These are phyloP conservation scores for Rugalucina vietnamica DNA, from an alignment of 2,888 invertebrate species.

Conservation along the genomic window DNA sequence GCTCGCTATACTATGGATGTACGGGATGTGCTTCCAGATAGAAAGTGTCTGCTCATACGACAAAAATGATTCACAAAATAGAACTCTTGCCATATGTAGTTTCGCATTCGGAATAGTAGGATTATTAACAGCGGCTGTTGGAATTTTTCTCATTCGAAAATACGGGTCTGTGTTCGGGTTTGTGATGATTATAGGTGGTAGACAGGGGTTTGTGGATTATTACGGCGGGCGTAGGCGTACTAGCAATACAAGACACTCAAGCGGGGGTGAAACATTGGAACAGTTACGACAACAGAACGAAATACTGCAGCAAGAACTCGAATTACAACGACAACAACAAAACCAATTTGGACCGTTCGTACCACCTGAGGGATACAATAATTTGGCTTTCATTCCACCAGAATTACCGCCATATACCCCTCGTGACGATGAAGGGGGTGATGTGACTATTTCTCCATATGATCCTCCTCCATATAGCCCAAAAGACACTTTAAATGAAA, in stretches of 20 bases:
- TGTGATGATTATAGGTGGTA: background rate
- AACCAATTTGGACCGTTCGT: background rate
- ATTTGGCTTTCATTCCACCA: constrained; percentile 45
- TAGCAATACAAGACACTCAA: background rate
- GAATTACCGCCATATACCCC: constrained; percentile 43
- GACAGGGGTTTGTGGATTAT: background rate
- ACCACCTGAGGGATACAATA: constrained; percentile 26
- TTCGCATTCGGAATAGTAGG: constrained; percentile 35
- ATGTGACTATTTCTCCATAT: background rate
- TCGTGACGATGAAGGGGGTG: background rate
- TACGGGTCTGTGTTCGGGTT: constrained; percentile 48
- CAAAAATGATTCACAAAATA: constrained; percentile 26
- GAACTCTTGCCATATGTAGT: constrained; percentile 25
- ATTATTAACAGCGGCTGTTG: constrained; percentile 23
- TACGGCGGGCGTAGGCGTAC: background rate
- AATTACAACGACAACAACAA: background rate
- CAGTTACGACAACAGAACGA: constrained; percentile 10
- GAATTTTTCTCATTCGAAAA: constrained; percentile 35
- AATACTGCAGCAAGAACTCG: constrained; percentile 1
- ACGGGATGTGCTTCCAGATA: constrained; percentile 49
- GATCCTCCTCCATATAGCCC: background rate
- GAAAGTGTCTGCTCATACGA: constrained; percentile 43
- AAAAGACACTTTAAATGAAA: background rate
- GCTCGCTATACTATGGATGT: constrained; percentile 55
- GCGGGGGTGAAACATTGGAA: background rate